Percentiles rank a stretch among this genome's conserved stretches.
phyloP scores from a whole-genome alignment of 2,113 vertebrate genomes.

The Tachycineta bicolor region DNA sequence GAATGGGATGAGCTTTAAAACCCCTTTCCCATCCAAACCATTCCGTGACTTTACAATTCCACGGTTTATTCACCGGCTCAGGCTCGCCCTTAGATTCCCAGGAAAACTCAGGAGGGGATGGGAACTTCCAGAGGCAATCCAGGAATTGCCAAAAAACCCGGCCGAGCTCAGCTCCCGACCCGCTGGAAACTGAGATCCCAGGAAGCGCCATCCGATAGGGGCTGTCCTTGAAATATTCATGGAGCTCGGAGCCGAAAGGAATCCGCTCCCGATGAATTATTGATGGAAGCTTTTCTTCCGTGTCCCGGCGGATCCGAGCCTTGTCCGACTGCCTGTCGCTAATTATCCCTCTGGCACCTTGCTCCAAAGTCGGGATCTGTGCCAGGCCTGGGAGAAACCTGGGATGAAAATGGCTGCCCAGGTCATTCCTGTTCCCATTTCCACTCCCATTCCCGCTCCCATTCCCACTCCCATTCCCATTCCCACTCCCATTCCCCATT shows the following conservation, averaged over 20 bases:
- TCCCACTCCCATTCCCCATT: too few relatives aligned
- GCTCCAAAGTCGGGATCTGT: background rate
- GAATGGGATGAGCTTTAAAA: background rate
- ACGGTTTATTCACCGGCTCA: accelerated
- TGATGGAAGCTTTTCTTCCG: background rate
- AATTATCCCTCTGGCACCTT: background rate
- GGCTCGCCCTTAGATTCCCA: background rate
- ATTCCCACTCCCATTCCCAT: too few relatives aligned
- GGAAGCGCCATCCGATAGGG: background rate
- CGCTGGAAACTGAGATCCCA: background rate
- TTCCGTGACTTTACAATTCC: accelerated
- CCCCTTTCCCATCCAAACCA: background rate
- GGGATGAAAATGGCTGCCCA: background rate
- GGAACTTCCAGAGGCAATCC: background rate
- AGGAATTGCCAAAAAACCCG: background rate
- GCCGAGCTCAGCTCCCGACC: background rate
- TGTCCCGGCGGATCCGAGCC: background rate
- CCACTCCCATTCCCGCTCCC: background rate
- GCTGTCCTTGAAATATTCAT: slow-evolving; percentile 49
- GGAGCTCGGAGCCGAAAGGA: background rate
- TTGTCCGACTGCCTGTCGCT: background rate
- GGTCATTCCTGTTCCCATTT: background rate
- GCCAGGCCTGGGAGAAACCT: background rate
- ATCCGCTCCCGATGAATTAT: slow-evolving; percentile 28
- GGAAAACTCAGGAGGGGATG: background rate